Conservation (phyloP, 2,113 vertebrate species). For the Tupaia chinensis region DNA sequence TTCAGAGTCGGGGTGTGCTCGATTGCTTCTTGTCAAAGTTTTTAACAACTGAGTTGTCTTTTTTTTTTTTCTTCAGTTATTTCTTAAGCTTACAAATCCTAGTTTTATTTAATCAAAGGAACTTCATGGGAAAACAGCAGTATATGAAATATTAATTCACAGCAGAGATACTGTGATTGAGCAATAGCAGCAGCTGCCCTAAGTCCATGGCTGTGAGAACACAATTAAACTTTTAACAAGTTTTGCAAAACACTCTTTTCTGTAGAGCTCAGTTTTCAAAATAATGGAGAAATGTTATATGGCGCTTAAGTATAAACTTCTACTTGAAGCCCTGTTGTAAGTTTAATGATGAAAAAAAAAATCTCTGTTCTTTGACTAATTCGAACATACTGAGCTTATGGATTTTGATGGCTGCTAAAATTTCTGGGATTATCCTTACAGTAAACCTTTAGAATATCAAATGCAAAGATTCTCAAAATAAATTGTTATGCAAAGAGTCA, state of each 20-base stretch:
- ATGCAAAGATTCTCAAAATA: constrained; percentile 20
- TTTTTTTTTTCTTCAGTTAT: constrained; percentile 2
- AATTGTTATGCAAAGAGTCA: not conserved
- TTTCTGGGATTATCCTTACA: constrained; percentile 61
- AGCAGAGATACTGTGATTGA: constrained; percentile 40
- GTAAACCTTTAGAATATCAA: constrained; percentile 49
- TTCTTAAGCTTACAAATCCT: constrained; percentile 63
- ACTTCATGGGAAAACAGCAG: constrained; percentile 67
- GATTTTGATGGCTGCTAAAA: constrained; percentile 65
- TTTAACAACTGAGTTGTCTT: not conserved
- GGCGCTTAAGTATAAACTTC: constrained; percentile 24
- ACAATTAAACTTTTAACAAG: constrained; percentile 68
- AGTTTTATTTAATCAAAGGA: constrained; percentile 71
- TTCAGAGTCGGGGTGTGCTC: constrained; percentile 25
- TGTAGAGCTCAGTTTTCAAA: constrained; percentile 49
- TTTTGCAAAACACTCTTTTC: constrained; percentile 64
- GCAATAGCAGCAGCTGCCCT: constrained; percentile 49
- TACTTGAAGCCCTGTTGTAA: not conserved
- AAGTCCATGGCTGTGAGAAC: constrained; percentile 53
- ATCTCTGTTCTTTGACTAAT: constrained; percentile 23
- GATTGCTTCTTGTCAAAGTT: constrained; percentile 48
- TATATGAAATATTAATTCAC: constrained; percentile 71
- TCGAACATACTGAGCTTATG: not conserved
- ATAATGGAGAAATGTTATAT: constrained; percentile 34
- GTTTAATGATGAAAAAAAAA: constrained; percentile 30